Percentiles rank a stretch among this genome's conserved stretches.
phyloP scores from a whole-genome alignment of 2,113 vertebrate genomes.

The Caretta caretta region DNA sequence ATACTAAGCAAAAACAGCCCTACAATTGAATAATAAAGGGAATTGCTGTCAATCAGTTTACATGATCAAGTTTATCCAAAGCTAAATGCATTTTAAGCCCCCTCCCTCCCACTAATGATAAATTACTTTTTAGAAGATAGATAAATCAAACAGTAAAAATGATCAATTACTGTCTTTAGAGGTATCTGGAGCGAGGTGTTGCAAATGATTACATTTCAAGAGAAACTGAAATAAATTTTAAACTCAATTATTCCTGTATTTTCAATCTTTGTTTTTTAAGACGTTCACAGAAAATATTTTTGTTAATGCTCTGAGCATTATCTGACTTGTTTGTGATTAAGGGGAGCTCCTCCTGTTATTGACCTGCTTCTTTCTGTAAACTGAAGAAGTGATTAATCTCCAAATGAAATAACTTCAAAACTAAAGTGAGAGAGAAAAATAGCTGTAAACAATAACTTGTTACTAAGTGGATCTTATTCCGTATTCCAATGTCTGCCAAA shows the following conservation, averaged over 20 bases:
- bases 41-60: slow-evolving; percentile 14
- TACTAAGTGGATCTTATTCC: slow-evolving; percentile 15
- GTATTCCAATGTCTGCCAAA: slow-evolving; percentile 22
- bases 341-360: neutral
- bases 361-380: neutral
- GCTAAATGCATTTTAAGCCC: neutral
- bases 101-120: neutral
- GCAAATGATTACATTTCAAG: neutral
- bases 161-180: neutral
- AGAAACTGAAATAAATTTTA: neutral
- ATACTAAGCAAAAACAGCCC: neutral
- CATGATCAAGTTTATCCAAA: slow-evolving; percentile 1
- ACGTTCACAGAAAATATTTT: neutral
- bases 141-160: neutral
- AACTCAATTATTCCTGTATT: neutral
- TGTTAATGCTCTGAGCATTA: neutral
- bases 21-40: slow-evolving; percentile 8
- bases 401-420: neutral
- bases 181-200: neutral
- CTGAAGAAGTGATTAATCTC: neutral
- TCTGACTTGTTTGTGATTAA: neutral
- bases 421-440: slow-evolving; percentile 24
- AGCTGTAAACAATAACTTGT: slow-evolving; percentile 24
- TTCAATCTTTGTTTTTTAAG: neutral
- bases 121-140: neutral